These are phyloP conservation scores for Alectura lathami DNA, from an alignment of 2,113 vertebrate species.

Conservation along the genomic window DNA sequence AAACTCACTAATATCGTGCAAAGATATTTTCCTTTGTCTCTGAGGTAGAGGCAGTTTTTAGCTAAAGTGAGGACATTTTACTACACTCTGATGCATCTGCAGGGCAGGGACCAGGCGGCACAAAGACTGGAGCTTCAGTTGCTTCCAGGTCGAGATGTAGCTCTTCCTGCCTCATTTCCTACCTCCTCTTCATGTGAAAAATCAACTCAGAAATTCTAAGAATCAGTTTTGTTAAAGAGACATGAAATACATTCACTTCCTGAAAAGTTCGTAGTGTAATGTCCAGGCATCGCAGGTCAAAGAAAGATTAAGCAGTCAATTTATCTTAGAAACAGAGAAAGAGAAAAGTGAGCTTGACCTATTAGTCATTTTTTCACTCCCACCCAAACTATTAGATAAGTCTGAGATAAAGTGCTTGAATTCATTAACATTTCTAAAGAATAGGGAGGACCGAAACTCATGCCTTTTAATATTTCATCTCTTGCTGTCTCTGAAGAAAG, in stretches of 20 bases:
- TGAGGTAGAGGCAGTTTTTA: not conserved
- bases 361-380: slow-evolving; percentile 13
- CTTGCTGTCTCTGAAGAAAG: not conserved
- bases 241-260: not conserved
- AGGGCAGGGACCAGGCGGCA: not conserved
- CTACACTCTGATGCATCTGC: not conserved
- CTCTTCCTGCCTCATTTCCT: not conserved
- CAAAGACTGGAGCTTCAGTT: not conserved
- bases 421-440: not conserved
- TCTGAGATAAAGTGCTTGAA: not conserved
- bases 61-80: not conserved
- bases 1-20: not conserved
- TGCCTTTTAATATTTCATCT: not conserved
- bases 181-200: not conserved
- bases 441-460: not conserved
- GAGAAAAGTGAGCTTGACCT: slow-evolving; percentile 4
- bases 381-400: not conserved
- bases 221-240: not conserved
- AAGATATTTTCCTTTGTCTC: not conserved
- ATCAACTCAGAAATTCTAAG: not conserved
- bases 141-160: not conserved
- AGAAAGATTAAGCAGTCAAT: slow-evolving; percentile 6
- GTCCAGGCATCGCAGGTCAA: not conserved
- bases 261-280: not conserved
- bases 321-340: slow-evolving; percentile 24